Base-by-base conservation (phyloP, 2,797 vertebrate genomes). In the Falco novaeseelandiae region DNA sequence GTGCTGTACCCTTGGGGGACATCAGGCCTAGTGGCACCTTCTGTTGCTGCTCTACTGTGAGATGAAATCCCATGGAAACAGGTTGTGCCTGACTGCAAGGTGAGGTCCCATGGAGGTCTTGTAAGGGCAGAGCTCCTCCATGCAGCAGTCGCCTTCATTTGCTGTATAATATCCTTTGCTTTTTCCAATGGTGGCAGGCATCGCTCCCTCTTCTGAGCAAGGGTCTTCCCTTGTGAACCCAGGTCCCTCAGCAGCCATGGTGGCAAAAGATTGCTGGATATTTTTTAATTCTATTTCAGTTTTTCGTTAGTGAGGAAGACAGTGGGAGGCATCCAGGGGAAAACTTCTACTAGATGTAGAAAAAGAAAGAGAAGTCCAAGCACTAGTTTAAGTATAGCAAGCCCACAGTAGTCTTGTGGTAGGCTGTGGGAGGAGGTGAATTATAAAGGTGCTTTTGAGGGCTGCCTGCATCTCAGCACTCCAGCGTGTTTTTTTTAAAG, bases 371-470 rank as follows among this genome's bases (percentile, higher is more conserved):
- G 26, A 10, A 83, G 13, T 48, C 15, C 29, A 72, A 83, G 17
- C 34, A 36, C 29, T 57, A 65, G 46, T 77, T 46, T 84, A 62
- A 38, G 69, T 49, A 77, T 42, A 92, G 92, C 48, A 67, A 93
- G 42, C n/a, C 36, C 20, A 29, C 29, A 34, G 42, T 21, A 70
- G 23, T 66, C 42, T 76, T 55, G 25, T 71, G 66, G 74, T 70
- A 74, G 59, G 59, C 71, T 72, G 51, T 74, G 8, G 14, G 49
- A 72, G n/a, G 74, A 66, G 49, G 48, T 83, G 76, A 77, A 74
- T 92, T 87, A 62, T 55, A 38, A 89, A 77, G 91, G 84, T 88
- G 87, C 34, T 93, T 93, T 94, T 91, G 89, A 84, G 82, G 26
- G 40, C 36, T 85, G 65, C 76, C 21, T 48, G 27, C 19, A 52